Evolutionary conservation across 35 echinoderm and acorn worm species (phyloP).

Genomic region (Heliocidaris tuberculata): DNA sequence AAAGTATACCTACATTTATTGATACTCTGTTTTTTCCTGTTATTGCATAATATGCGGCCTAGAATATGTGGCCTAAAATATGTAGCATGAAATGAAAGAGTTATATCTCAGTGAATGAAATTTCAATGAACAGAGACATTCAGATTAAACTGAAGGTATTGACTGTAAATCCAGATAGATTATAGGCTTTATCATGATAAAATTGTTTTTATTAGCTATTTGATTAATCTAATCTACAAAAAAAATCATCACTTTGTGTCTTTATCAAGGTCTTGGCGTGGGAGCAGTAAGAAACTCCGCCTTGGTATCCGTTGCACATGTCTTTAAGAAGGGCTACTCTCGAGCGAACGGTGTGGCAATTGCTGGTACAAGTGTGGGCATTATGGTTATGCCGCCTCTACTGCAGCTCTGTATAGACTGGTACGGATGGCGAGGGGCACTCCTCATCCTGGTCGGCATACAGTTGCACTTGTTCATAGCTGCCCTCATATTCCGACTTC

Average conservation of each 20-base stretch:
- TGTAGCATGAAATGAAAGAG: no score
- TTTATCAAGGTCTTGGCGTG: conserved; percentile 50
- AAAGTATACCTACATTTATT: no score
- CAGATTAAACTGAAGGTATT: not conserved
- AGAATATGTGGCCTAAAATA: no score
- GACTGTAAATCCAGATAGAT: not conserved
- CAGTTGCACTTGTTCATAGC: conserved; percentile 35
- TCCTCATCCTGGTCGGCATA: conserved; percentile 41
- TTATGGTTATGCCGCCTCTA: conserved; percentile 49
- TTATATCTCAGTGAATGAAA: no score
- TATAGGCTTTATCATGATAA: no score
- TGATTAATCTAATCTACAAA: no score
- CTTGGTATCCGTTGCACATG: conserved; percentile 6
- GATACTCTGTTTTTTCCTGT: no score
- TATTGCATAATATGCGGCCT: no score
- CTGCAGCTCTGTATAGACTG: conserved; percentile 37
- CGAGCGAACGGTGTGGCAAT: conserved; percentile 54
- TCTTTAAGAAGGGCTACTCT: conserved; percentile 52
- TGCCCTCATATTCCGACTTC: conserved; percentile 38
- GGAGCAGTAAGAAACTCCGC: conserved; percentile 31
- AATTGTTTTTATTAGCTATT: no score
- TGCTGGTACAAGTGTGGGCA: conserved; percentile 42
- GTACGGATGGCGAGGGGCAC: conserved; percentile 52
- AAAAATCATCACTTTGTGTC: no score
- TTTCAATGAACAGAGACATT: no score